These are phyloP conservation scores for Drosophila eugracilis DNA, from an alignment of 1,140 invertebrate genomes.

Conservation along the genomic window DNA sequence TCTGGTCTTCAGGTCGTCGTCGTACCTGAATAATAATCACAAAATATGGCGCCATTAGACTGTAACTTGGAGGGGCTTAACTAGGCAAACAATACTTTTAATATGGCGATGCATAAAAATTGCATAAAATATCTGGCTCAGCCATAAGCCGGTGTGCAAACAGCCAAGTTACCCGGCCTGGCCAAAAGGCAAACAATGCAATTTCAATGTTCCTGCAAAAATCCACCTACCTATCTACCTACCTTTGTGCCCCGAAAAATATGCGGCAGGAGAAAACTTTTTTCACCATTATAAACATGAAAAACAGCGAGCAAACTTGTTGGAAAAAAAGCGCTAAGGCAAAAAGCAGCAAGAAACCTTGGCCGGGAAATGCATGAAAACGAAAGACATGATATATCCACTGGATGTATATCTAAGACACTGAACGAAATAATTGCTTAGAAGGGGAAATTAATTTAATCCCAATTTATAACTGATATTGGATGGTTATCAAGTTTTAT, in stretches of 20 bases:
- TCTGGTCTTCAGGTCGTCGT: conserved; percentile 15
- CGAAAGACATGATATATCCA: conserved; percentile 60
- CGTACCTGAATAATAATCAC: conserved; percentile 46
- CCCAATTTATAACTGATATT: too few species aligned
- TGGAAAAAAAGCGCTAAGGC: conserved; percentile 57
- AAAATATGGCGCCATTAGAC: conserved; percentile 63
- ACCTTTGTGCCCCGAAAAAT: conserved; percentile 44
- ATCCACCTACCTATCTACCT: background rate
- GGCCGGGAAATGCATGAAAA: conserved; percentile 66
- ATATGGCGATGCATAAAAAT: conserved; percentile 71
- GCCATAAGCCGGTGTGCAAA: conserved; percentile 72
- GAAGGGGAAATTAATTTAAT: too few species aligned
- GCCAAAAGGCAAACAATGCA: conserved; percentile 81
- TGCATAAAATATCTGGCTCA: conserved; percentile 59
- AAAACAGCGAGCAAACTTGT: conserved; percentile 72
- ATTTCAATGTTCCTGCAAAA: conserved; percentile 48
- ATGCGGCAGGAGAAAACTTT: conserved; percentile 65
- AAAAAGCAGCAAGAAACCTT: conserved; percentile 66
- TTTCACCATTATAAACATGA: conserved; percentile 40
- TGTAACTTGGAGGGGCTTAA: conserved; percentile 62
- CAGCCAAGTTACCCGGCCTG: conserved; percentile 51
- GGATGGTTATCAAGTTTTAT: too few species aligned
- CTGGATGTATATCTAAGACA: conserved; percentile 23
- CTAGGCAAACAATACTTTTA: conserved; percentile 72
- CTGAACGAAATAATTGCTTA: background rate